Evolutionary conservation across 2,113 vertebrate genomes (phyloP), one percentile per base, ranked within the genome.

Genomic region (Scophthalmus maximus): DNA sequence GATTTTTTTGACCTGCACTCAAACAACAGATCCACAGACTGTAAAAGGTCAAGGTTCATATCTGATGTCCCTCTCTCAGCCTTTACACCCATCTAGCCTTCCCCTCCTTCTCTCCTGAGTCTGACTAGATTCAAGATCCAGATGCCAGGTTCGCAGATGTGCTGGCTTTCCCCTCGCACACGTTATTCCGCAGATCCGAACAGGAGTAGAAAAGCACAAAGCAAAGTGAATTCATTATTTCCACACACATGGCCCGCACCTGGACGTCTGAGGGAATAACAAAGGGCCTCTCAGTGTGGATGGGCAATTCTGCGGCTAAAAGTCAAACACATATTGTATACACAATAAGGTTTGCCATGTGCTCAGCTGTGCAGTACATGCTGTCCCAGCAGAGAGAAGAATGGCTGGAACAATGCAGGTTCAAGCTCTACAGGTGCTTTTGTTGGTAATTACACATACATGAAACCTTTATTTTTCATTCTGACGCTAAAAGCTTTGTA

Each of bases 81-180:
- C 18, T 55, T 56, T 49, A 57, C 34, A 60, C 25, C 30, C 10
- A 15, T 26, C 5, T 2, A 14, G 8, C 46, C 65, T 38, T 42
- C 12, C 7, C 29, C 17, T 22, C 44, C 55, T 8, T 32, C 20
- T 14, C 55, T 58, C 36, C 25, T 34, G 3, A 11, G 25, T 6
- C 47, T 3, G 18, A 65, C 30, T 62, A 30, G 3, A 68, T 67
- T 68, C 4, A 38, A 61, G 15, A 34, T 30, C 32, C 62, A 77
- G 60, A 71, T 61, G 76, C 72, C 72, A 78, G 74, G 60, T 79
- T 73, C 79, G 73, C 86, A 89, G 78, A 90, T 87, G 81, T 91
- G 82, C 75, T 81, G 82, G 70, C 82, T 74, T n/a, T 62, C 52
- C 62, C 23, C 27, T 73, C 56, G 69, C 61, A 57, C 74, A 85